A percentile compares a stretch with the other conserved stretches of the same genome.
Conservation (phyloP, 2,888 invertebrate species). For the Steinernema carpocapsae region DNA sequence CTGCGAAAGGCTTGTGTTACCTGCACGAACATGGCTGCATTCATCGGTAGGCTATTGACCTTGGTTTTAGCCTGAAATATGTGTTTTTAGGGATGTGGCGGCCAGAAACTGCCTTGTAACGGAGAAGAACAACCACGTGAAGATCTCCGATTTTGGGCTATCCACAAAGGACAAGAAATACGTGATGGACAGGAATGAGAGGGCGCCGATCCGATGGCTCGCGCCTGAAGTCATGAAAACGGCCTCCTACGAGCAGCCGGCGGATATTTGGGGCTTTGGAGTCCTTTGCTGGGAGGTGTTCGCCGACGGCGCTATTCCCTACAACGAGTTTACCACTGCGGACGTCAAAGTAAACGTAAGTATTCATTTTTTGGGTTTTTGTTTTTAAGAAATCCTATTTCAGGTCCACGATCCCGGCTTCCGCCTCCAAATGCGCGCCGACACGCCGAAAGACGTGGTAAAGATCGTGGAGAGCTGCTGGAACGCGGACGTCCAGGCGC, state of each 20-base stretch:
- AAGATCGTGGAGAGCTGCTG: slow-evolving; percentile 53
- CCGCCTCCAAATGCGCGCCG: neutral
- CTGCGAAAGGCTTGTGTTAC: slow-evolving; percentile 30
- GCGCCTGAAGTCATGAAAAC: slow-evolving; percentile 37
- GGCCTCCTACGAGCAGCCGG: slow-evolving; percentile 26
- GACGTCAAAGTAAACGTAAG: slow-evolving; percentile 36
- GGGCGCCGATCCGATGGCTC: slow-evolving; percentile 56
- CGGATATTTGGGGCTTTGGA: slow-evolving; percentile 38
- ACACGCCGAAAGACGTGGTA: slow-evolving; percentile 47
- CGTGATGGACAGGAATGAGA: neutral
- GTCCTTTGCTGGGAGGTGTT: slow-evolving; percentile 39
- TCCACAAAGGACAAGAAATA: neutral
- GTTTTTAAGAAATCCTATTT: neutral
- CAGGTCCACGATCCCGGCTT: neutral
- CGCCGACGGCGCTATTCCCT: slow-evolving; percentile 38
- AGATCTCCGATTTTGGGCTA: slow-evolving; percentile 64
- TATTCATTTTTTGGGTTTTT: neutral
- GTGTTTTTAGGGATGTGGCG: neutral
- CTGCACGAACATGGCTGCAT: slow-evolving; percentile 36
- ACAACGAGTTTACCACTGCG: slow-evolving; percentile 38
- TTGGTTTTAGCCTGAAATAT: slow-evolving; percentile 70
- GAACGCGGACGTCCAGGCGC: slow-evolving; percentile 55
- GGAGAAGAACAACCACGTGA: slow-evolving; percentile 53
- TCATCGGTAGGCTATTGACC: slow-evolving; percentile 41
- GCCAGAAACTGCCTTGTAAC: slow-evolving; percentile 80